Conservation (phyloP, 2,797 vertebrate species). For the Anas flavirostris region DNA sequence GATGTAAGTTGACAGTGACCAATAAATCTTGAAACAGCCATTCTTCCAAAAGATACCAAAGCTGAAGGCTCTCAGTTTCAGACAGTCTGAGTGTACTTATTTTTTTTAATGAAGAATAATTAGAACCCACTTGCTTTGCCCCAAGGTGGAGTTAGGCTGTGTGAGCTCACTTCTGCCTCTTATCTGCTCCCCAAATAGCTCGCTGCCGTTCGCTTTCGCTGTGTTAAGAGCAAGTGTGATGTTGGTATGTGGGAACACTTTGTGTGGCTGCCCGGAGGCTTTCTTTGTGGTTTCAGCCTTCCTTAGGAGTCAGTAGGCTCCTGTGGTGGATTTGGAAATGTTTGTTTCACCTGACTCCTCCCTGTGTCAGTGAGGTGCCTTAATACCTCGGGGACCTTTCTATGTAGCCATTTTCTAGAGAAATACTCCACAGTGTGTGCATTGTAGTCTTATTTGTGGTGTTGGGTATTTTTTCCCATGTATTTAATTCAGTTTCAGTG, state of each 20-base stretch:
- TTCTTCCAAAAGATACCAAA: neutral
- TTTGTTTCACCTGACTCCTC: neutral
- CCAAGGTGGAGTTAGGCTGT: neutral
- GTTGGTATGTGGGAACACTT: neutral
- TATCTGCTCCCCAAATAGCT: neutral
- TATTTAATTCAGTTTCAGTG: neutral
- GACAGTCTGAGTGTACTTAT: neutral
- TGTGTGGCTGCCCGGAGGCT: neutral
- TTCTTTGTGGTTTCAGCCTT: neutral
- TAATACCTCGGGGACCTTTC: neutral
- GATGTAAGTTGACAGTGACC: neutral
- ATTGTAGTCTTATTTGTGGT: neutral
- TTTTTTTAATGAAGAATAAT: neutral
- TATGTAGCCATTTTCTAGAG: neutral
- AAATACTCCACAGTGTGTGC: neutral
- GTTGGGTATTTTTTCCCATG: accelerated
- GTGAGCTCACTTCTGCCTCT: neutral
- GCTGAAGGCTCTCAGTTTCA: neutral
- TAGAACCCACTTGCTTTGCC: neutral
- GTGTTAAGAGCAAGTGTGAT: neutral
- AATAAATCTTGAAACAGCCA: neutral
- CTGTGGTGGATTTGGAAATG: neutral
- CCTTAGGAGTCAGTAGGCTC: neutral
- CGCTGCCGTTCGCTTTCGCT: neutral
- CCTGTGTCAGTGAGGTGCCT: neutral